phyloP scores from a whole-genome alignment of 2,888 invertebrate genomes.

The Hirtodrosophila duncani region DNA sequence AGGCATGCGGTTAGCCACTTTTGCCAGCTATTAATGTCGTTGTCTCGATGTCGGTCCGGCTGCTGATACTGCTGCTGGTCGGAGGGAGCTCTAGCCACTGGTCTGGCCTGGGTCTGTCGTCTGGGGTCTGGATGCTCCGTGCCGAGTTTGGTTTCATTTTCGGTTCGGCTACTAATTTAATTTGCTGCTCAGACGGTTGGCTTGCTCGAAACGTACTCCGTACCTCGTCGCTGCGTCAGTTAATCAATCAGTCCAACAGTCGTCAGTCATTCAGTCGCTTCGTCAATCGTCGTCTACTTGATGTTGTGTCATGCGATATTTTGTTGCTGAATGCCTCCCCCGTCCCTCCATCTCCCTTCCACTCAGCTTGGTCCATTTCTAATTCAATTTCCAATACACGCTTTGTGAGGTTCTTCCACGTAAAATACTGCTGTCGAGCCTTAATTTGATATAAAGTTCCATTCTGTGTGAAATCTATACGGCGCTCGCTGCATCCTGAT shows the following conservation, averaged over 20 bases:
- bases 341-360: not conserved
- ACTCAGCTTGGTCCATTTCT: not conserved
- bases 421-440: no score
- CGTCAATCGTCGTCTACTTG: conserved; percentile 43
- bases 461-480: conserved; percentile 61
- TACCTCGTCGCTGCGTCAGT: conserved; percentile 34
- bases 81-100: no score
- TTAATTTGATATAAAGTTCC: no score
- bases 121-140: not conserved
- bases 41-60: conserved; percentile 6
- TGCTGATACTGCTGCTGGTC: no score
- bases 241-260: conserved; percentile 53
- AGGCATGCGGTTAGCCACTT: conserved; percentile 50
- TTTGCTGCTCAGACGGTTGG: conserved; percentile 39
- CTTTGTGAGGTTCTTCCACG: no score
- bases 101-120: not conserved
- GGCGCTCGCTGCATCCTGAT: not conserved
- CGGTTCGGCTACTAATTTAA: conserved; percentile 58
- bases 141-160: conserved; percentile 10
- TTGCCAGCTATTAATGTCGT: conserved; percentile 59
- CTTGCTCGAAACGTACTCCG: not conserved
- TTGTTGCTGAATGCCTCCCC: conserved; percentile 19
- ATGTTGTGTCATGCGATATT: conserved; percentile 67
- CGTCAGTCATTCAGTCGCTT: not conserved
- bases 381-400: no score